phyloP scores from a whole-genome alignment of 2,113 vertebrate species.

The human (Homo sapiens) region GRCh38 chr18:34199501-34200000 shows the following conservation, averaged over 20 bases:
- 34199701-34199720: background rate
- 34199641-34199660: background rate
- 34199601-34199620: background rate
- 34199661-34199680: background rate
- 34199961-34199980: background rate
- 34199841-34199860: background rate
- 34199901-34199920: background rate
- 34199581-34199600: background rate
- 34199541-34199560: background rate
- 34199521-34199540: background rate
- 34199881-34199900: background rate
- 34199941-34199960: background rate
- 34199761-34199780: background rate
- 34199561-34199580: background rate
- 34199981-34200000: background rate
- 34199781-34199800: background rate
- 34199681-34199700: background rate
- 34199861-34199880: background rate
- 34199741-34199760: background rate
- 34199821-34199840: background rate
- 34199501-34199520: background rate
- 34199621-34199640: background rate
- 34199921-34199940: background rate
- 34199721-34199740: background rate
- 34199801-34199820: background rate